Base-by-base conservation (phyloP, 2,797 vertebrate genomes). In the Myotis vivesi region DNA sequence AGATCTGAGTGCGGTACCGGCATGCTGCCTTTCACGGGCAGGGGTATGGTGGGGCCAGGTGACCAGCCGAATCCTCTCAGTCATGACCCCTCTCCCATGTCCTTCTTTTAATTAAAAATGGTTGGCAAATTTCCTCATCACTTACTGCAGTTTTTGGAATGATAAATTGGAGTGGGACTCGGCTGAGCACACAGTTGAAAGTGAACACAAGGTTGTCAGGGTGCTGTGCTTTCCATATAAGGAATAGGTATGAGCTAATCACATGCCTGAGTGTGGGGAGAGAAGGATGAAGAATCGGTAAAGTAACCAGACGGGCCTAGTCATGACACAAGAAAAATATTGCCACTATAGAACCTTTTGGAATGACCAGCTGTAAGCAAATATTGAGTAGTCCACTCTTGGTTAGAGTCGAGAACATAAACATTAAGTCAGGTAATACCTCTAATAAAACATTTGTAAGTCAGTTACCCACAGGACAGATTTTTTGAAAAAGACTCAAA, bases 361-460 rank as follows among this genome's bases (percentile, higher is more conserved):
- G 69, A 94, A 77, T 44, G 38, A 91, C 3, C 17, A 8, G 15
- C 17, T 33, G 20, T 57, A 59, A 88, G 22, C 76, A 86, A 91
- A 84, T 44, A 33, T 2, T 22, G 19, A 84, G n/a, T 9, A 73
- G 9, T 57, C 69, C 8, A 73, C 22, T 84, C 23, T 41, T 72
- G 33, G 55, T 66, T 53, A 76, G 57, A 69, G 11, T 4, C 25
- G 46, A 62, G 33, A 91, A 81, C 53, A 55, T 30, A 66, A 81
- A 76, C 90, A 82, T 59, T n/a, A 64, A 88, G 71, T 68, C 62
- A 86, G 83, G 11, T 19, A 49, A 83, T 28, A 8, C 41, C n/a
- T 80, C 81, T 59, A 55, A 89, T 41, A 77, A 92, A 57, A 68
- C 66, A 87, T 82, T 44, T 57, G 62, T n/a, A 89, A 86, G 57